Evolutionary conservation across 1,140 invertebrate species (phyloP), one percentile per base, ranked within the genome.

Genomic region (Megalonaias nervosa): DNA sequence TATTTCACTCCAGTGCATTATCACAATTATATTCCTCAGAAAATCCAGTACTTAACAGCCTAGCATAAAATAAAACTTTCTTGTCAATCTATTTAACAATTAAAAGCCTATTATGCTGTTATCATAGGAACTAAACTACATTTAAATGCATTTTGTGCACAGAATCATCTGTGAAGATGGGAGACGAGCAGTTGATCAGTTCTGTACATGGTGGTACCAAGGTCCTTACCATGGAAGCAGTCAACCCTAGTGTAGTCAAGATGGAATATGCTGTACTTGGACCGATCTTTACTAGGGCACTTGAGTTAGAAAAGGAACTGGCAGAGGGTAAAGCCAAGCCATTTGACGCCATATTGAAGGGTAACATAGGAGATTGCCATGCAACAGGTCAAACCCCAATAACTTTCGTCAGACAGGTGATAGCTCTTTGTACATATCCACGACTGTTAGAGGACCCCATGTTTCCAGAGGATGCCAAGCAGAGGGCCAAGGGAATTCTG

Each of bases 361-460:
- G 97, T 1, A 99, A 99, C 91, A 98, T 99, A 86, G 98, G 98
- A 56, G 98, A 99, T 92, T 98, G 97, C 81, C 98, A 99, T 92
- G 98, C 98, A 11, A 99, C 98, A 95, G 97, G 97, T 14, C 98
- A 99, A 90, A 91, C 92, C 67, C 98, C 98, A n/a, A 95, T 99
- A 66, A 99, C 98, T 2, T 94, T 95, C 83, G 91, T 95, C 69
- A 85, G 94, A 71, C 93, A 94, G 86, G 93, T 93, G 3, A 74
- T 90, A n/a, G 94, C 97, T 0, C 89, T 97, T 58, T 94, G 96
- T 23, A 91, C 95, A 0, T 94, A 94, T 78, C 97, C 97, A 1
- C 92, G 94, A 4, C 90, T 98, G 0, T 88, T 98, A 11, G 72
- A 87, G 73, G 75, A 70, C 17, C 91, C 96, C 57, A 89, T 92